These are phyloP conservation scores for Gymnodraco acuticeps DNA, from an alignment of 2,797 vertebrate genomes.

Conservation along the genomic window DNA sequence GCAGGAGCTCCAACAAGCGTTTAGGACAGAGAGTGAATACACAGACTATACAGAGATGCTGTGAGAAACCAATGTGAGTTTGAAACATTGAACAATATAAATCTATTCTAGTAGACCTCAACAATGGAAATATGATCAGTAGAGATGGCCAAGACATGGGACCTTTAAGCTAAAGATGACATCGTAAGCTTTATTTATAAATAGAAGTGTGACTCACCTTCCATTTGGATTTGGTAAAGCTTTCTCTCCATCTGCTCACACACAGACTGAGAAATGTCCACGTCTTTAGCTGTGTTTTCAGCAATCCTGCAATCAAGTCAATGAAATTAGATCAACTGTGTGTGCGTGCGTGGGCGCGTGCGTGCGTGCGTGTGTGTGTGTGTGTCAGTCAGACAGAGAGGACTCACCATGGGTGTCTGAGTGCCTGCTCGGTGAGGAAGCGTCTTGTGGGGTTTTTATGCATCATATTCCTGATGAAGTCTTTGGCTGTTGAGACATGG, in stretches of 20 bases:
- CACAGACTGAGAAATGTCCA: constrained; percentile 92
- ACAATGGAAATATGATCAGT: too few relatives aligned
- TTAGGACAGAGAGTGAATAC: too few relatives aligned
- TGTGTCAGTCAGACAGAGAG: neutral
- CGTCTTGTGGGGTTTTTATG: constrained; percentile 90
- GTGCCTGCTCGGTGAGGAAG: constrained; percentile 91
- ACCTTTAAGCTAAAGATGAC: neutral
- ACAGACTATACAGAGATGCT: too few relatives aligned
- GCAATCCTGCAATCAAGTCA: constrained; percentile 87
- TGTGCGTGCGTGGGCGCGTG: neutral
- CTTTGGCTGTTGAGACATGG: constrained; percentile 88
- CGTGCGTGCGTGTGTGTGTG: neutral
- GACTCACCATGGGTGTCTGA: constrained; percentile 92
- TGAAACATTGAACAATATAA: too few relatives aligned
- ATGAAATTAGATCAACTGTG: neutral
- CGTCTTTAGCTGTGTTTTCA: constrained; percentile 88
- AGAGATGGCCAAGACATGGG: too few relatives aligned
- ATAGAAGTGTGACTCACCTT: constrained; percentile 84
- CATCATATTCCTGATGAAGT: constrained; percentile 92
- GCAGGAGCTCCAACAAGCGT: too few relatives aligned
- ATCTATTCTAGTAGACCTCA: too few relatives aligned
- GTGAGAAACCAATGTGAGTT: too few relatives aligned
- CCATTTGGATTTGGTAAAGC: constrained; percentile 96
- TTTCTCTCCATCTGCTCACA: constrained; percentile 95
- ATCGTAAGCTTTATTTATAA: neutral